A percentile compares a stretch with the other conserved stretches of the same genome.
These are phyloP conservation scores for Sinohyriopsis cumingii DNA, from an alignment of 2,888 invertebrate genomes.

Conservation along the genomic window DNA sequence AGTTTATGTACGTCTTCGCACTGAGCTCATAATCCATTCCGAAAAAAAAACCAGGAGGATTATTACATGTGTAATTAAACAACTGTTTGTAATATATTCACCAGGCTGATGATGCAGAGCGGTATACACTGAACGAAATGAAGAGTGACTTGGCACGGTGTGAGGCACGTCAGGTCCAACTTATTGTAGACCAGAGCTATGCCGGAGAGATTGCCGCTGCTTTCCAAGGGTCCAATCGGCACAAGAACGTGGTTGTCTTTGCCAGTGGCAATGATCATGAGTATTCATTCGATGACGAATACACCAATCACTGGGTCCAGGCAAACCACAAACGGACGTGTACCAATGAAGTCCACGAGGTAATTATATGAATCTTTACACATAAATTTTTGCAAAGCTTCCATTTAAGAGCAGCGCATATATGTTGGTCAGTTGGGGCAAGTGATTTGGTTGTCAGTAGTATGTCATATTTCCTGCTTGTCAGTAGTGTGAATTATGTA, in stretches of 20 bases:
- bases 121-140: conserved; percentile 73
- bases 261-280: conserved; percentile 69
- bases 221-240: conserved; percentile 61
- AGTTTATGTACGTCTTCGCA: too few species aligned
- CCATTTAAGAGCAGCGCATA: too few species aligned
- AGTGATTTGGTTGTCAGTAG: too few species aligned
- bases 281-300: conserved; percentile 68
- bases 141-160: conserved; percentile 73
- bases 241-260: conserved; percentile 69
- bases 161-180: conserved; percentile 72
- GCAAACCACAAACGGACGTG: conserved; percentile 67
- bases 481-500: too few species aligned
- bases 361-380: conserved; percentile 32
- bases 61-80: background rate
- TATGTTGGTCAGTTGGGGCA: too few species aligned
- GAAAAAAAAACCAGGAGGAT: too few species aligned
- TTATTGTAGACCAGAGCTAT: conserved; percentile 74
- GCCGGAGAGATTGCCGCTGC: conserved; percentile 70
- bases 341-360: conserved; percentile 66
- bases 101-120: conserved; percentile 72
- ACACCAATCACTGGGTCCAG: conserved; percentile 68
- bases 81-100: conserved; percentile 5
- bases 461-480: too few species aligned
- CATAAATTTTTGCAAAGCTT: too few species aligned
- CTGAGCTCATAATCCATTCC: too few species aligned